Base-by-base conservation (phyloP, 1,140 invertebrate genomes). In the Ostrea edulis region DNA sequence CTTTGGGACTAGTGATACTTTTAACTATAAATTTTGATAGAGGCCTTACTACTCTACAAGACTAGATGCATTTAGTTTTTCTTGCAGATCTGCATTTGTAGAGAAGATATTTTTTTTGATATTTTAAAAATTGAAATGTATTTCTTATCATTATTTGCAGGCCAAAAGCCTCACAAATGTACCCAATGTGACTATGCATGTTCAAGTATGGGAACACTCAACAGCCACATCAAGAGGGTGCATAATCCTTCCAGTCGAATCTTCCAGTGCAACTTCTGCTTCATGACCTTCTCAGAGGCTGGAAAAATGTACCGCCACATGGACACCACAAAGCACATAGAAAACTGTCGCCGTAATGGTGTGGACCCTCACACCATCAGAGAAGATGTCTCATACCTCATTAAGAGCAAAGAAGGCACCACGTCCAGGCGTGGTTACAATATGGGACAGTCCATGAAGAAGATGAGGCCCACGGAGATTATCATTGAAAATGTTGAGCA, bases 271-370 rank as follows among this genome's bases (percentile, higher is more conserved):
- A 83, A 54, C n/a, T 52, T 83, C n/a, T 83, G 82, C 52, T 83
- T 54, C n/a, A 54, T 83, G 52, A 83, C 44, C 44, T 83, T 83
- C 9, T 17, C 82, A 5, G 82, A 83, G 51, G 82, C 82, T 35
- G 52, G 82, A n/a, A 83, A 83, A 35, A 83, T 83, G 82, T 53
- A 54, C 44, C 44, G 82, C 0, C 82, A 83, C 52, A 53, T 83
- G 52, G 82, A 83, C 44, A 53, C 82, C 44, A 83, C 82, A 14
- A 83, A 83, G 22, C 82, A 83, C 52, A 53, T 83, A n/a, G 82
- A 83, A 22, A 54, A 52, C 44, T 83, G 82, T 52, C 44, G 44
- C 9, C 44, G 52, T 17, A 52, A 83, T 11, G 82, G 82, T 53
- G 82, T 83, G 44, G 82, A 83, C 52, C 82, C 44, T 1, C 44